These are phyloP conservation scores for Alcis repandata DNA, from an alignment of 2,888 invertebrate species.

Conservation along the genomic window DNA sequence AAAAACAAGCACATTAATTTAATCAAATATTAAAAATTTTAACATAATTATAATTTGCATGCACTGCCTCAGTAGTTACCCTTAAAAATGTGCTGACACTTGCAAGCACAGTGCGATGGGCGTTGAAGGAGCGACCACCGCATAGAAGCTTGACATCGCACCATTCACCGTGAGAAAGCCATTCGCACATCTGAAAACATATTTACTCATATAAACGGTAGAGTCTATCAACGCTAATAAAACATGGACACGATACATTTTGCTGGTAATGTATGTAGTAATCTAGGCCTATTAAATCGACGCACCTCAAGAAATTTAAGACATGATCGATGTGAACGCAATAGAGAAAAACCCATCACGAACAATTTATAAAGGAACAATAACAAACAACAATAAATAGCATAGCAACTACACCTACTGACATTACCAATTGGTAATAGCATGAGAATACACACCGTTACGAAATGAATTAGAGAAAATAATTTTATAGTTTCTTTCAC, in stretches of 20 bases:
- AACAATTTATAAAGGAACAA: conserved; percentile 33
- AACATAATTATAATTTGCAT: conserved; percentile 27
- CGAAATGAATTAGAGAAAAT: conserved; percentile 56
- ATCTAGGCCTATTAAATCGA: background rate
- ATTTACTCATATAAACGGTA: conserved; percentile 18
- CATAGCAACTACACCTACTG: conserved; percentile 32
- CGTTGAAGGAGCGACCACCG: conserved; percentile 87
- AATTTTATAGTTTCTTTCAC: conserved; percentile 57
- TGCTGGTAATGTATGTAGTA: background rate
- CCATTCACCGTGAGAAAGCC: conserved; percentile 77
- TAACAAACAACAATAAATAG: conserved; percentile 33
- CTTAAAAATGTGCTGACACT: conserved; percentile 89
- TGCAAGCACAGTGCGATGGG: conserved; percentile 89
- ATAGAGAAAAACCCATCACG: conserved; percentile 29
- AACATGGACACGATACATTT: conserved; percentile 1
- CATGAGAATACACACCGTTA: conserved; percentile 57
- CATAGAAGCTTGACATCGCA: conserved; percentile 89
- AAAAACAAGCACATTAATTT: conserved; percentile 44
- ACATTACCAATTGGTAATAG: conserved; percentile 50
- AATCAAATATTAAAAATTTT: background rate
- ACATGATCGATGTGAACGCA: conserved; percentile 13
- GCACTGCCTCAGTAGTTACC: conserved; percentile 71
- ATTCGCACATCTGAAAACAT: conserved; percentile 73
- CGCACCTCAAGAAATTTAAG: background rate
- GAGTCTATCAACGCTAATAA: background rate